Conservation (phyloP, 64 coral and sea anemone genomes). For the Acropora tenuis region DNA sequence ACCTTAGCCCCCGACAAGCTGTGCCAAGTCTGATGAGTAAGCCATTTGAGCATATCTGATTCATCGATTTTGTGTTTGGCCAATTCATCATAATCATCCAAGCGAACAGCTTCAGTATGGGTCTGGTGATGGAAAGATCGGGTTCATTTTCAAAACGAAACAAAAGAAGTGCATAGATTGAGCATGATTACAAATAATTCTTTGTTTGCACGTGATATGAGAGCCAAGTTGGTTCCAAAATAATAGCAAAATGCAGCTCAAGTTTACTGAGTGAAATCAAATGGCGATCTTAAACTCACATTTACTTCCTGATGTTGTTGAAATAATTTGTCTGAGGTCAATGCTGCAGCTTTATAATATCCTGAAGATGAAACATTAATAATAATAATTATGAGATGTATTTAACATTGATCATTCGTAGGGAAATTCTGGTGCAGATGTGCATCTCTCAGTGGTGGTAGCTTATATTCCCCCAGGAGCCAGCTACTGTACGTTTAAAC, state of each 20-base stretch:
- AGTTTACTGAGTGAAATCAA: not conserved
- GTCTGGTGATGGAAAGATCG: constrained; percentile 37
- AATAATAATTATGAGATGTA: too few species aligned
- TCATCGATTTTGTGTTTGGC: constrained; percentile 79
- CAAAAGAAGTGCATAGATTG: too few species aligned
- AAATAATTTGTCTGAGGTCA: constrained; percentile 54
- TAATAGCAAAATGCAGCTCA: not conserved
- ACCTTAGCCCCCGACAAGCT: constrained; percentile 79
- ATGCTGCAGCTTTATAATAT: constrained; percentile 78
- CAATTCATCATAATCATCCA: constrained; percentile 89
- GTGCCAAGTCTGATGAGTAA: constrained; percentile 84
- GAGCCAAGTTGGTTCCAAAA: too few species aligned
- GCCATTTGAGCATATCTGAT: constrained; percentile 86
- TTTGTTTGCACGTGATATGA: too few species aligned
- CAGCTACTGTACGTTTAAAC: too few species aligned
- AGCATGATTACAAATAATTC: too few species aligned
- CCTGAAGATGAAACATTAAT: constrained; percentile 21
- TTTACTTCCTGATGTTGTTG: constrained; percentile 86
- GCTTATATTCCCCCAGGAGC: too few species aligned
- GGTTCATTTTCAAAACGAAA: not conserved
- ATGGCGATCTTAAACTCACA: constrained; percentile 43
- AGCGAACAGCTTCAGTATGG: constrained; percentile 82
- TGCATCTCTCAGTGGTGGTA: too few species aligned
- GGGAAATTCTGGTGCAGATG: too few species aligned
- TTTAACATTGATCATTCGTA: too few species aligned